Evolutionary conservation across 2,113 vertebrate species (phyloP).

Genomic region (Pituophis catenifer): DNA sequence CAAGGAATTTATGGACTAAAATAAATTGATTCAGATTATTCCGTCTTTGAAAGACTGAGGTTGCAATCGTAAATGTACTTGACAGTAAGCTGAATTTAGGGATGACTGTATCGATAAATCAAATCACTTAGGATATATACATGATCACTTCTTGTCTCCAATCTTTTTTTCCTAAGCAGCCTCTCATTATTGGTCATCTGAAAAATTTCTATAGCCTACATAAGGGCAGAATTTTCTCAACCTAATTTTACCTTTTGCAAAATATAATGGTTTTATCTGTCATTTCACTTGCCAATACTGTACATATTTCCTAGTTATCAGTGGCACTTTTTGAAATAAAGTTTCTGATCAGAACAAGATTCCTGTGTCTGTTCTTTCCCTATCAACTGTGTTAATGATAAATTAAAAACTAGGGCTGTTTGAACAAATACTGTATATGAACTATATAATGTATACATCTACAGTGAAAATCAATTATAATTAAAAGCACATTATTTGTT

Average conservation of each 20-base stretch:
- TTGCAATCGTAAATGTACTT: neutral
- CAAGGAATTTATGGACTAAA: neutral
- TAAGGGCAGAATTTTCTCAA: neutral
- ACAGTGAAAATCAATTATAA: neutral
- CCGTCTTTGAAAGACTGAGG: neutral
- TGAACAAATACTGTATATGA: neutral
- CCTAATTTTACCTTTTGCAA: neutral
- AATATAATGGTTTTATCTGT: constrained; percentile 17
- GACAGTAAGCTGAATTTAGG: neutral
- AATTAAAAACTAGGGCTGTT: neutral
- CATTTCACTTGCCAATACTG: constrained; percentile 6
- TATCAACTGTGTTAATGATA: neutral
- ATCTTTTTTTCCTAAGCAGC: constrained; percentile 7
- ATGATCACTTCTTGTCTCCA: neutral
- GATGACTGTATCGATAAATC: neutral
- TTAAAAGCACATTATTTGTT: neutral
- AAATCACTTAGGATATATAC: neutral
- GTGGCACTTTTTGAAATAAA: constrained; percentile 37
- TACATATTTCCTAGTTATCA: constrained; percentile 12
- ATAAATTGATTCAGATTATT: neutral
- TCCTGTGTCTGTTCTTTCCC: neutral
- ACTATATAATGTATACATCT: neutral
- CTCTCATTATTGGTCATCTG: neutral
- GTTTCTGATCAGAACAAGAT: constrained; percentile 15
- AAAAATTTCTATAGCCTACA: neutral